Conservation (phyloP, 1,140 invertebrate species). For the Planococcus citri region DNA sequence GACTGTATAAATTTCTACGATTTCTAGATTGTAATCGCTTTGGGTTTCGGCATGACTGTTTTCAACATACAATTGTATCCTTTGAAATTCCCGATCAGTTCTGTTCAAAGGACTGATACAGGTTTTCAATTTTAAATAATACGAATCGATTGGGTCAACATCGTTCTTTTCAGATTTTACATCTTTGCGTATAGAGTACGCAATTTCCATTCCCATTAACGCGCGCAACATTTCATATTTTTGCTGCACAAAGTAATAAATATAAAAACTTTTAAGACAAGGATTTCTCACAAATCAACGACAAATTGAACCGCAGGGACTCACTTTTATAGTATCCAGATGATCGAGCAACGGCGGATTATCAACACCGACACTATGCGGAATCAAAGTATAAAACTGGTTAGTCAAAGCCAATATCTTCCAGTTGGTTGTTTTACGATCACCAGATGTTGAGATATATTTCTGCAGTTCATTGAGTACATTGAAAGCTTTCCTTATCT, state of each 20-base stretch:
- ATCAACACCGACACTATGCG: conserved; percentile 82
- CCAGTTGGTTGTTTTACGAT: conserved; percentile 36
- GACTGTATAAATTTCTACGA: conserved; percentile 60
- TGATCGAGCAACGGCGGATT: conserved; percentile 69
- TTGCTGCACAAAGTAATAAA: conserved; percentile 33
- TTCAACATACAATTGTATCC: conserved; percentile 61
- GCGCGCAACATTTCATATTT: conserved; percentile 82
- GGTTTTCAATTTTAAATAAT: conserved; percentile 83
- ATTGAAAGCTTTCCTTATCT: conserved; percentile 73
- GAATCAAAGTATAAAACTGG: conserved; percentile 86
- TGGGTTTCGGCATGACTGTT: conserved; percentile 86
- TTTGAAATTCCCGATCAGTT: conserved; percentile 55
- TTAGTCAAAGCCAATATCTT: conserved; percentile 71
- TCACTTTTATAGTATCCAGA: conserved; percentile 56
- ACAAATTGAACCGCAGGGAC: not conserved
- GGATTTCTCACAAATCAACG: too few species aligned
- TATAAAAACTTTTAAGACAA: too few species aligned
- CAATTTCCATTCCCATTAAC: conserved; percentile 74
- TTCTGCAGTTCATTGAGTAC: conserved; percentile 67
- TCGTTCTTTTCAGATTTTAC: conserved; percentile 33
- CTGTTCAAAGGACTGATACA: conserved; percentile 62
- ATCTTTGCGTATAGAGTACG: conserved; percentile 70
- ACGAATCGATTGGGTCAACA: conserved; percentile 62
- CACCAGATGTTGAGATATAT: conserved; percentile 41
- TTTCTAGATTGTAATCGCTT: conserved; percentile 55